Percentiles rank a stretch among this genome's conserved stretches.
These are phyloP conservation scores for Drosophila repletoides DNA, from an alignment of 1,140 invertebrate genomes.

Conservation along the genomic window DNA sequence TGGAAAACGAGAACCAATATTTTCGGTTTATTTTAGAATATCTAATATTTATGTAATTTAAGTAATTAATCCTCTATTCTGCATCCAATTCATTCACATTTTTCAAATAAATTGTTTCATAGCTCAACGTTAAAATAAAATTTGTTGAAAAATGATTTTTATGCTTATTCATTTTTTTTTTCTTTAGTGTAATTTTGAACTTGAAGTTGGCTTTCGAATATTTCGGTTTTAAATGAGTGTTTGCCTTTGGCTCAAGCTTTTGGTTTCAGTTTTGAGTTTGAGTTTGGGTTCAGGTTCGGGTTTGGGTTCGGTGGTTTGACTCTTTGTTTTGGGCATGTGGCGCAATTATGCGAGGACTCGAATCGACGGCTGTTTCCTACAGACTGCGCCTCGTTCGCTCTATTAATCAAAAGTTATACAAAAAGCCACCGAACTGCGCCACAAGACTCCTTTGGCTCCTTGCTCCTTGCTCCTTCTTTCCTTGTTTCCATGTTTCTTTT, in stretches of 20 bases:
- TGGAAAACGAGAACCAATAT: no score
- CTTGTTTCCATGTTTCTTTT: constrained; percentile 20
- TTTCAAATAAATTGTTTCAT: no score
- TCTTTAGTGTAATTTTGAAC: constrained; percentile 19
- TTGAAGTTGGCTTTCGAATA: constrained; percentile 17
- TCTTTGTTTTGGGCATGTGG: constrained; percentile 44
- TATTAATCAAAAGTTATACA: constrained; percentile 80
- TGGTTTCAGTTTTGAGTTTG: not conserved
- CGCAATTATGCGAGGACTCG: constrained; percentile 58
- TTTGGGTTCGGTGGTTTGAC: not conserved
- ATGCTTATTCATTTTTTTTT: no score
- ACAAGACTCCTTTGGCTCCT: constrained; percentile 30
- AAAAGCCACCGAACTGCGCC: constrained; percentile 74
- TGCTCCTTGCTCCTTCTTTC: constrained; percentile 1
- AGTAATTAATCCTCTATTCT: no score
- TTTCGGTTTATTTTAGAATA: no score
- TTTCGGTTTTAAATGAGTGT: constrained; percentile 8
- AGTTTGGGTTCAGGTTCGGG: not conserved
- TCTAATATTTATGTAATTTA: no score
- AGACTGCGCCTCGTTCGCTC: constrained; percentile 37
- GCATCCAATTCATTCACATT: no score
- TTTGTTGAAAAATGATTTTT: no score
- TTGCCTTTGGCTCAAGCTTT: not conserved
- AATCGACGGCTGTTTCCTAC: not conserved
- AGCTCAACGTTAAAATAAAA: no score